Percentiles rank a stretch among this genome's conserved stretches.
These are phyloP conservation scores for Vidua macroura DNA, from an alignment of 2,113 vertebrate genomes.

Conservation along the genomic window DNA sequence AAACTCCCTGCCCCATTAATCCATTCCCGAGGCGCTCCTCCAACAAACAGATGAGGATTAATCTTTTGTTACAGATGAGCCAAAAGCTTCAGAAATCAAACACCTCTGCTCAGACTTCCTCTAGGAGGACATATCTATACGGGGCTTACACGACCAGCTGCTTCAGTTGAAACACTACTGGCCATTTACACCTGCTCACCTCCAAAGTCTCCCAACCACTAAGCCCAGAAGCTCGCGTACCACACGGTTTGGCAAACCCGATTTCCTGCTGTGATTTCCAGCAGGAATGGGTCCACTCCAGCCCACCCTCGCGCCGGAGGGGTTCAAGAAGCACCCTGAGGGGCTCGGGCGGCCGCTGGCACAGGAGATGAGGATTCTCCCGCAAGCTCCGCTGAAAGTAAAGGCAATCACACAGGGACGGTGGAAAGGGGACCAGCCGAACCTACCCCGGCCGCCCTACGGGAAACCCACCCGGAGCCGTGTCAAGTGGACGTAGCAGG, in stretches of 20 bases:
- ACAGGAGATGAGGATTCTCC: neutral
- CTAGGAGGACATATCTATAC: neutral
- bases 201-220: neutral
- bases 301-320: neutral
- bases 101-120: neutral
- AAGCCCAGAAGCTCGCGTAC: neutral
- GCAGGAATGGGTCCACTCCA: neutral
- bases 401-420: neutral
- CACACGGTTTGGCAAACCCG: neutral
- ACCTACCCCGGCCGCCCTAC: neutral
- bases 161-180: neutral
- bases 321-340: neutral
- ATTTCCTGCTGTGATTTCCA: neutral
- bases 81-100: neutral
- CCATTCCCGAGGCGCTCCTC: accelerated
- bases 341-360: neutral
- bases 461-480: neutral
- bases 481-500: neutral
- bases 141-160: neutral
- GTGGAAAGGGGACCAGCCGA: neutral
- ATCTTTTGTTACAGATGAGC: neutral
- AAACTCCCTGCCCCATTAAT: neutral
- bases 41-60: neutral
- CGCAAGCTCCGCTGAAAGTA: neutral
- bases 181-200: neutral